Conservation (phyloP, 2,113 vertebrate species). For the Rhynchomys soricoides region DNA sequence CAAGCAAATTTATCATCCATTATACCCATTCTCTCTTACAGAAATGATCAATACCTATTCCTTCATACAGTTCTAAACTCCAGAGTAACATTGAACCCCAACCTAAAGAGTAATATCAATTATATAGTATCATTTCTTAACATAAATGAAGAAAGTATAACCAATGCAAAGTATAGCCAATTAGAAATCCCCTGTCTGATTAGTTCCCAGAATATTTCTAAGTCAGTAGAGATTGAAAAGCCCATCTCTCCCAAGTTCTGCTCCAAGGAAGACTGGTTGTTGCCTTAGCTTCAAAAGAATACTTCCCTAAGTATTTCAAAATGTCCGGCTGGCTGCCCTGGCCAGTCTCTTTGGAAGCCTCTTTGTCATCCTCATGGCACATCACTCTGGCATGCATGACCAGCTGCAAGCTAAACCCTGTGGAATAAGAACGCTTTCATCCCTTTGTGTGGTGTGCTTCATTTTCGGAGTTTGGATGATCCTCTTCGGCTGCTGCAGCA, state of each 20-base stretch:
- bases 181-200: constrained; percentile 62
- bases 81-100: constrained; percentile 33
- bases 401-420: constrained; percentile 78
- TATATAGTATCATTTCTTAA: constrained; percentile 66
- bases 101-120: constrained; percentile 17
- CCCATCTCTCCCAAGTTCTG: constrained; percentile 45
- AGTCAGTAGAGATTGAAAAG: constrained; percentile 63
- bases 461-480: constrained; percentile 78
- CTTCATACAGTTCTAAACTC: constrained; percentile 12
- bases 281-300: constrained; percentile 67
- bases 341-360: constrained; percentile 68
- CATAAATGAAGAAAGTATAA: constrained; percentile 62
- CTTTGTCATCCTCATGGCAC: constrained; percentile 80
- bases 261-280: constrained; percentile 63
- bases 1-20: background rate
- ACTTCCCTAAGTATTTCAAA: constrained; percentile 64
- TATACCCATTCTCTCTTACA: background rate
- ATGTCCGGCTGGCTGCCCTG: constrained; percentile 63
- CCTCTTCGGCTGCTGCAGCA: constrained; percentile 59
- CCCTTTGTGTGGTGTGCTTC: constrained; percentile 76
- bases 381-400: constrained; percentile 72
- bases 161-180: background rate
- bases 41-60: background rate
- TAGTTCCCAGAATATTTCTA: constrained; percentile 64
- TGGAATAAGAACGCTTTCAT: constrained; percentile 81